Evolutionary conservation across 2,113 vertebrate genomes (phyloP), one percentile per base, ranked within the genome.

Genomic region (Oenanthe melanoleuca): DNA sequence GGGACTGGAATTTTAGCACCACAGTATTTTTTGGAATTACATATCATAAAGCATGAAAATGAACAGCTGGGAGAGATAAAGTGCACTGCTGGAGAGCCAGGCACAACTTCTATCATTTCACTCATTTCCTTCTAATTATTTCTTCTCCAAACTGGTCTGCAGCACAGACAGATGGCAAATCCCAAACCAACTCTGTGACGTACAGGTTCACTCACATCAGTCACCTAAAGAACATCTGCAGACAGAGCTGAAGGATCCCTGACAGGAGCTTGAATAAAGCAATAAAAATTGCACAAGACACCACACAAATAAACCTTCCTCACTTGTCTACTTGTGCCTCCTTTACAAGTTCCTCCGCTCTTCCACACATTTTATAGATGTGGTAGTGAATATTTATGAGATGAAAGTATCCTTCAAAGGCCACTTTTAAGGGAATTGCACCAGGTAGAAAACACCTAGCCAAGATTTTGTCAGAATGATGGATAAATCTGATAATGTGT

Each of bases 161-260:
- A 72, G 29, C 53, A 75, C 20, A 95, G 42, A 44, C 87, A 77
- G 71, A 89, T 92, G 71, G 56, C 34, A 96, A 94, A 92, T 49
- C 67, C 71, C 78, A 93, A 50, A 61, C 45, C 45, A 89, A 21
- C 61, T 81, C 21, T 20, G 53, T 78, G 49, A 79, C 24, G 4
- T 71, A 13, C 65, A 65, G 44, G 53, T 84, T 87, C 40, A 37
- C 72, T 75, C 61, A 18, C 57, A 56, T 79, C 57, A 65, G n/a
- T 69, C 88, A 91, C 63, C 67, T 42, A 45, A n/a, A 63, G 14
- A 69, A 70, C 52, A 93, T 64, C 67, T 70, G 47, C 59, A 88
- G 60, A 6, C 26, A 86, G 56, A 80, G 75, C 34, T 61, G 66
- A 77, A 86, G 34, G 77, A 65, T 49, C 52, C 67, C 69, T 25